These are phyloP conservation scores for Sarcophaga subvicina DNA, from an alignment of 2,888 invertebrate species.

Conservation along the genomic window DNA sequence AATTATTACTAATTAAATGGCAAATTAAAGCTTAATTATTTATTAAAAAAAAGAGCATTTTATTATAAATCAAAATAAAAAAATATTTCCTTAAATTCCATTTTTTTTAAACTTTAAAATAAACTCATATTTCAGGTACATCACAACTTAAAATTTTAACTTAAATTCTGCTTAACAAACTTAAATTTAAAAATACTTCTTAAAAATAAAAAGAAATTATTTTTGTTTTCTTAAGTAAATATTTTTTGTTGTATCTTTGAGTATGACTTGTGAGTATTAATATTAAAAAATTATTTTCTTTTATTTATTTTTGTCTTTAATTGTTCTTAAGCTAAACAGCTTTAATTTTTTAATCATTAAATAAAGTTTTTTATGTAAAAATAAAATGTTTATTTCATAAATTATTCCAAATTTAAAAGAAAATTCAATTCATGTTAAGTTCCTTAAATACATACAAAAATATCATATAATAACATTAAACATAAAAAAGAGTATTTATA, in stretches of 20 bases:
- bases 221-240: slow-evolving; percentile 34
- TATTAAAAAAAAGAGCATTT: slow-evolving; percentile 24
- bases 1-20: slow-evolving; percentile 71
- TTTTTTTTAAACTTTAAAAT: slow-evolving; percentile 67
- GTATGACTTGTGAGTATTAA: no score
- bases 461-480: no score
- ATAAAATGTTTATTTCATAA: not conserved
- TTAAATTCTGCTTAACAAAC: slow-evolving; percentile 70
- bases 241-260: not conserved
- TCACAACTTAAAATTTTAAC: slow-evolving; percentile 81
- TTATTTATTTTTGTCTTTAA: not conserved
- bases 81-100: slow-evolving; percentile 39
- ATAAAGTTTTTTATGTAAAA: no score
- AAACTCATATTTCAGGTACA: slow-evolving; percentile 82
- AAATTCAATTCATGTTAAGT: not conserved
- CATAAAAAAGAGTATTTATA: no score
- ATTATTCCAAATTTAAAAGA: not conserved
- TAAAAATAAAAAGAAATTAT: slow-evolving; percentile 50
- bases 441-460: not conserved
- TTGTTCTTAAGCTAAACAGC: not conserved
- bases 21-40: slow-evolving; percentile 77
- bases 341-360: no score
- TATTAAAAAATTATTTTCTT: not conserved
- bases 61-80: slow-evolving; percentile 55
- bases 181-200: slow-evolving; percentile 35